Evolutionary conservation across 2,797 vertebrate species (phyloP).

Genomic region (Thaleichthys pacificus): DNA sequence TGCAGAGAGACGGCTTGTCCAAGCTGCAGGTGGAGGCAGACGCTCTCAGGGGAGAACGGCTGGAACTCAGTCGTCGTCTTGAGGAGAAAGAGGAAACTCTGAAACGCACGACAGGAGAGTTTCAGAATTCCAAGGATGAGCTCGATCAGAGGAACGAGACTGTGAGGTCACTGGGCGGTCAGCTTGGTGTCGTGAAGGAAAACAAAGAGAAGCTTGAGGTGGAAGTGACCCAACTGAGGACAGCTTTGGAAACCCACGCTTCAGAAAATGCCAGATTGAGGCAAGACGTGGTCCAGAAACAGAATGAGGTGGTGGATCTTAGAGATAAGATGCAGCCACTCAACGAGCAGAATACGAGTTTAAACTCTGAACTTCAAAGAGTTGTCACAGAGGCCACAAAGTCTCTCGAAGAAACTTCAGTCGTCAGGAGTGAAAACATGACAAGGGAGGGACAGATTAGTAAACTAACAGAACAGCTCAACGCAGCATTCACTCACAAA

Average conservation of each 20-base stretch:
- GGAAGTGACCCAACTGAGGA: constrained; percentile 65
- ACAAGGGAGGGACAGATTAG: constrained; percentile 60
- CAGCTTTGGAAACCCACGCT: constrained; percentile 56
- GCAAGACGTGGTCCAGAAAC: constrained; percentile 51
- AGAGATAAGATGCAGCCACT: constrained; percentile 58
- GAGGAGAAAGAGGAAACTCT: constrained; percentile 68
- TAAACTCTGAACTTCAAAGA: constrained; percentile 74
- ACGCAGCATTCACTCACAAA: constrained; percentile 58
- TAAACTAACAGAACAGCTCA: constrained; percentile 68
- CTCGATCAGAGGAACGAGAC: constrained; percentile 69
- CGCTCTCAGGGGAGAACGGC: constrained; percentile 59
- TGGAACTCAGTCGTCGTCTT: constrained; percentile 51
- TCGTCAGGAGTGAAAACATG: constrained; percentile 61
- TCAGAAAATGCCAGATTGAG: constrained; percentile 63
- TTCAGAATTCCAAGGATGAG: constrained; percentile 69
- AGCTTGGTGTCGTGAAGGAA: constrained; percentile 70
- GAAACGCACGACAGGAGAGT: constrained; percentile 50
- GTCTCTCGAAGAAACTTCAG: constrained; percentile 64
- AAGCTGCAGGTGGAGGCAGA: constrained; percentile 67
- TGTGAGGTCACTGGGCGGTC: constrained; percentile 61
- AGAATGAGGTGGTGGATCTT: constrained; percentile 45
- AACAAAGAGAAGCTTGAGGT: constrained; percentile 65
- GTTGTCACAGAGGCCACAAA: constrained; percentile 43
- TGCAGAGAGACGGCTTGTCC: constrained; percentile 51
- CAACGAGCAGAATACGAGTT: constrained; percentile 67